Base-by-base conservation (phyloP, 2,113 vertebrate species). In the Corythaeola cristata region DNA sequence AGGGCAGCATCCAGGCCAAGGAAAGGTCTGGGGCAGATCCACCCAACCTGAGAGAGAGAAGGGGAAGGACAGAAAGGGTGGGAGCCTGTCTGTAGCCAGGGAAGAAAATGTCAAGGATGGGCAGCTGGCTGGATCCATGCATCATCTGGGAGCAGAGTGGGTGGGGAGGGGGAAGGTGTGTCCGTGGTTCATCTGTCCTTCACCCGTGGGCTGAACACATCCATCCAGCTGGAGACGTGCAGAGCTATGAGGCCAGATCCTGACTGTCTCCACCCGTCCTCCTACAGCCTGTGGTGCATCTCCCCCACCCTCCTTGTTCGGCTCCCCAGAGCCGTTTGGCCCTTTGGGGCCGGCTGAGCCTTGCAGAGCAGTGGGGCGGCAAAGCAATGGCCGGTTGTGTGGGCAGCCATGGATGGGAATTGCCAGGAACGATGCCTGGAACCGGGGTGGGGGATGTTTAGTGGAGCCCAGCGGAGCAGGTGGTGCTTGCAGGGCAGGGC, bases 71-170 rank as follows among this genome's bases (percentile, higher is more conserved):
- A 85, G 60, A 92, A 88, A 58, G 62, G 12, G 26, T 72, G 16
- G 64, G 58, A 93, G 27, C n/a, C 30, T 85, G 12, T 35, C 72
- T 88, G 69, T 85, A 95, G 64, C 49, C 41, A 66, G 66, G 69
- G 58, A 79, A 85, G 76, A 77, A 96, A 92, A 93, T 68, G 81
- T 93, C 94, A 89, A 41, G 89, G 73, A 55, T 96, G 39, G 79
- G 37, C 18, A 2, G 5, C 52, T 89, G 93, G 2, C 56, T 85
- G 73, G 56, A 87, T 85, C 77, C 0, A 0, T 91, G 69, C 52
- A 75, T 85, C 58, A 32, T 88, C 23, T 82, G 69, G 26, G 47
- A 78, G 69, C 64, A 87, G 64, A 89, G 52, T 0, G 8, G 73
- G 73, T 3, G 32, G 85, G 56, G 90, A 66, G 62, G 49, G 76